Evolutionary conservation across 2,113 vertebrate genomes (phyloP).

Genomic region (Dromaius novaehollandiae): DNA sequence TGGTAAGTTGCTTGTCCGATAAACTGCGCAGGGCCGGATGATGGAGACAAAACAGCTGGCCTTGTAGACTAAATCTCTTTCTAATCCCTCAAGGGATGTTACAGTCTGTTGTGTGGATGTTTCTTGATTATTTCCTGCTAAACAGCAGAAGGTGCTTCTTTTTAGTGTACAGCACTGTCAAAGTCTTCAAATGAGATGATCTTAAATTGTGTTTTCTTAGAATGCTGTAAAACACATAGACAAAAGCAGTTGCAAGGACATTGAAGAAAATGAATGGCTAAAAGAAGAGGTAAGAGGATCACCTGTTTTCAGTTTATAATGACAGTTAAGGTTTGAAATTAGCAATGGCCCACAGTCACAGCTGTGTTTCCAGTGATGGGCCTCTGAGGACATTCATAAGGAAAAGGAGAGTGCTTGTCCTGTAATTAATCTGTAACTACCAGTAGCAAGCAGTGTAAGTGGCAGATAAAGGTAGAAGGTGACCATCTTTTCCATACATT

Average conservation of each 20-base stretch:
- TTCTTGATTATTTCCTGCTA: conserved; percentile 33
- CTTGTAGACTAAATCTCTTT: conserved; percentile 1
- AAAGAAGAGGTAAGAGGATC: conserved; percentile 78
- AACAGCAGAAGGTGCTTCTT: not conserved
- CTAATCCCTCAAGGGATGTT: conserved; percentile 11
- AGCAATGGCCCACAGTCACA: not conserved
- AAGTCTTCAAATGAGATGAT: not conserved
- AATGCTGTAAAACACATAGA: conserved; percentile 75
- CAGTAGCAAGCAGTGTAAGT: not conserved
- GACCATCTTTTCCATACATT: not conserved
- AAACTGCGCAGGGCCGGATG: not conserved
- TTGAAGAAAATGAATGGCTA: conserved; percentile 81
- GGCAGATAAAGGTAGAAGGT: not conserved
- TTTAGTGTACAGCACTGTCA: not conserved
- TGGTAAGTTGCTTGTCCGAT: not conserved
- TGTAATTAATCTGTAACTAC: not conserved
- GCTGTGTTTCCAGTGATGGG: not conserved
- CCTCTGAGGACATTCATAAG: not conserved
- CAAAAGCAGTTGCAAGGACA: conserved; percentile 63
- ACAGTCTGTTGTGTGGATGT: not conserved
- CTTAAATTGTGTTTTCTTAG: conserved; percentile 70
- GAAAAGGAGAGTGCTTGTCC: not conserved
- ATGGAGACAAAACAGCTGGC: conserved; percentile 30
- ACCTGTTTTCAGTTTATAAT: not conserved
- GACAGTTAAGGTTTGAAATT: not conserved